A percentile compares a stretch with the other conserved stretches of the same genome.
Evolutionary conservation across 2,113 vertebrate genomes (phyloP).

Genomic region (Neodontobutis hainanensis): DNA sequence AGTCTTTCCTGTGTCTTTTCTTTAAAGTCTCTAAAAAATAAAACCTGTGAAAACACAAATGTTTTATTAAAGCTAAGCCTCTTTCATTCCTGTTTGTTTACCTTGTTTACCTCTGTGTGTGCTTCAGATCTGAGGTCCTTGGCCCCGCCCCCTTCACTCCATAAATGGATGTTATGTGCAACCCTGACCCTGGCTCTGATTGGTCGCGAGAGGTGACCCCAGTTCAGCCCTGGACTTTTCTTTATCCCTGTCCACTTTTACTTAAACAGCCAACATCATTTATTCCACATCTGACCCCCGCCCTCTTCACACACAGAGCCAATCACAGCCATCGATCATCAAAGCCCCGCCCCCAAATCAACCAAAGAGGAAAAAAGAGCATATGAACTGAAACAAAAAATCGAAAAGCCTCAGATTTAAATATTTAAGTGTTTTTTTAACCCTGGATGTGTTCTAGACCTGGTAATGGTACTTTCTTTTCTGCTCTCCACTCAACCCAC

Average conservation of each 20-base stretch:
- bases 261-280: neutral
- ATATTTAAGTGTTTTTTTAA: no score
- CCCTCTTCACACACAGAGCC: neutral
- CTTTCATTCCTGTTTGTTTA: neutral
- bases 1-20: constrained; percentile 16
- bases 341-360: neutral
- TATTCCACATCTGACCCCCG: neutral
- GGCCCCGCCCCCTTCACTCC: constrained; percentile 60
- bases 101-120: constrained; percentile 9
- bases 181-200: constrained; percentile 87
- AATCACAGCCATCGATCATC: neutral
- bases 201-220: constrained; percentile 95
- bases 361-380: neutral
- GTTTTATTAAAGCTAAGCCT: no score
- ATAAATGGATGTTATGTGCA: constrained; percentile 88
- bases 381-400: no score
- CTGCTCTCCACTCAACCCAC: no score
- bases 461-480: no score
- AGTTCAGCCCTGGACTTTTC: constrained; percentile 15
- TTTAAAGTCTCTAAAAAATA: neutral
- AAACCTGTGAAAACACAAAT: neutral
- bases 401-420: no score
- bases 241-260: no score
- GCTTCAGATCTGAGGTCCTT: constrained; percentile 72
- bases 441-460: no score